Conservation (phyloP, 2,888 invertebrate species). For the Aquatica leii region DNA sequence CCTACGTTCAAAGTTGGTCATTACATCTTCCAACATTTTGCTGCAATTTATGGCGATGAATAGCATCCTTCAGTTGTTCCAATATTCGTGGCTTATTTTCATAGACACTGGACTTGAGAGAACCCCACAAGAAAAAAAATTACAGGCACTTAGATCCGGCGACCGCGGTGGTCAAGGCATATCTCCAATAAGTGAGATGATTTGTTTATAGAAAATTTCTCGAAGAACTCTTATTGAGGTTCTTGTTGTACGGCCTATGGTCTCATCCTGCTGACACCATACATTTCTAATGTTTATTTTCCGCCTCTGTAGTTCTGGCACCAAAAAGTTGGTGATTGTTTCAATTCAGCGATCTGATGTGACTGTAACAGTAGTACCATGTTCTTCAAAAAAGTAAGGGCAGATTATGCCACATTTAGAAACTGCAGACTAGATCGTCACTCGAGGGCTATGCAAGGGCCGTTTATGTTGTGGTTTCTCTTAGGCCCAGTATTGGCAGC, state of each 20-base stretch:
- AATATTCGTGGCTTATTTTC: not conserved
- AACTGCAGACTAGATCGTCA: not conserved
- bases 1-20: too few species aligned
- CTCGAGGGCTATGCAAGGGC: not conserved
- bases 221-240: not conserved
- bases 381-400: too few species aligned
- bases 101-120: slow-evolving; percentile 8
- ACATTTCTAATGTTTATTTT: not conserved
- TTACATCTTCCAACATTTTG: not conserved
- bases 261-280: not conserved
- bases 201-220: not conserved
- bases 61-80: not conserved
- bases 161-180: not conserved
- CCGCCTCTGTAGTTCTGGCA: slow-evolving; percentile 6
- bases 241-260: not conserved
- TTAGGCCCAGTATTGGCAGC: not conserved
- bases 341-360: not conserved
- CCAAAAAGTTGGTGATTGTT: not conserved
- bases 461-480: not conserved
- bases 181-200: not conserved
- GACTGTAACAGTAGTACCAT: too few species aligned
- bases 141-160: not conserved
- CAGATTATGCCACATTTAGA: not conserved
- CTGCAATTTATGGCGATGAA: slow-evolving; percentile 1
- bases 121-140: not conserved